Evolutionary conservation across 2,888 invertebrate genomes (phyloP).

Genomic region (Pseudanteris insignis): DNA sequence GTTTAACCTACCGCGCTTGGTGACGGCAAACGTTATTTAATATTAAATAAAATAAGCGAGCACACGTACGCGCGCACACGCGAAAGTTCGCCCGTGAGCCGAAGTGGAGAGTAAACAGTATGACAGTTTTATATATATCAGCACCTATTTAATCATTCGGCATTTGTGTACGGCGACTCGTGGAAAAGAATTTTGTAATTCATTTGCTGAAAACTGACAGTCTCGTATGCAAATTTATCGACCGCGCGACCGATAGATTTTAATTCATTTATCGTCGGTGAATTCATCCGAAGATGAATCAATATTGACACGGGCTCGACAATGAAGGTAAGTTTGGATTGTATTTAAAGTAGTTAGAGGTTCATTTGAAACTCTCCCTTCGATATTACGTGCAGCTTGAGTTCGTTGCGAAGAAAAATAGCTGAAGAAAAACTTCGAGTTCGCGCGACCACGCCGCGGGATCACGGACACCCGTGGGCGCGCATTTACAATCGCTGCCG

Average conservation of each 20-base stretch:
- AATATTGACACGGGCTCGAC: conserved; percentile 43
- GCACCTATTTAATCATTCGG: conserved; percentile 29
- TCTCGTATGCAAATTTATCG: conserved; percentile 44
- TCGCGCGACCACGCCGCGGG: conserved; percentile 26
- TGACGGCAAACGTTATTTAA: conserved; percentile 37
- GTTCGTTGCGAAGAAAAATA: conserved; percentile 38
- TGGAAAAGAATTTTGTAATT: conserved; percentile 37
- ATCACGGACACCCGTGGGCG: too few species aligned
- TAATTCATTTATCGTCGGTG: conserved; percentile 43
- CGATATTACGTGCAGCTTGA: conserved; percentile 32
- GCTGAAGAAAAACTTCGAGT: conserved; percentile 36
- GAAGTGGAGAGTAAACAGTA: conserved; percentile 28
- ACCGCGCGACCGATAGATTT: conserved; percentile 34
- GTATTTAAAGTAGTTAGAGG: conserved; percentile 43
- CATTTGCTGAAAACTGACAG: conserved; percentile 30
- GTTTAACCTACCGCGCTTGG: too few species aligned
- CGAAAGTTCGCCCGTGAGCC: not conserved
- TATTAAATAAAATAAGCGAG: conserved; percentile 41
- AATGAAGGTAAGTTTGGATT: conserved; percentile 40
- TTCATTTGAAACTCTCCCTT: conserved; percentile 37
- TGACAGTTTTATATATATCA: conserved; percentile 19
- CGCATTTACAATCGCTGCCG: conserved; percentile 19
- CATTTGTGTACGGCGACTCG: conserved; percentile 22
- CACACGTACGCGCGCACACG: conserved; percentile 11
- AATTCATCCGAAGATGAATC: conserved; percentile 42